Evolutionary conservation across 2,797 vertebrate species (phyloP).

Genomic region (Megaceryle alcyon): DNA sequence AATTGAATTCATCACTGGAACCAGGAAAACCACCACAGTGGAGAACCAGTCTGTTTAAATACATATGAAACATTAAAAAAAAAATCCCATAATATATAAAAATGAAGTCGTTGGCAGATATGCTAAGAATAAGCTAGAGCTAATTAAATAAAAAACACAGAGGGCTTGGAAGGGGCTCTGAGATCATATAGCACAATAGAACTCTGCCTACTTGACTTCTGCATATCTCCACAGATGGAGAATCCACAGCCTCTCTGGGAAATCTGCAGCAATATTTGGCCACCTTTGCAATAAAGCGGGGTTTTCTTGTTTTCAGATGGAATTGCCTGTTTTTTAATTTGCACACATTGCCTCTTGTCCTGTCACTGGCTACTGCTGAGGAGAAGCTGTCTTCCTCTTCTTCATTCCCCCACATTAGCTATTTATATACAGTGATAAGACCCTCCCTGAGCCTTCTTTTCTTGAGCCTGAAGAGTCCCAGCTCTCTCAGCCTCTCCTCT

Average conservation of each 20-base stretch:
- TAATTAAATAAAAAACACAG: no score
- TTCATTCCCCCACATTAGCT: neutral
- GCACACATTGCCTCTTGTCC: neutral
- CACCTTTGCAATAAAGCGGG: neutral
- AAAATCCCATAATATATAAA: neutral
- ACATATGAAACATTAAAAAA: neutral
- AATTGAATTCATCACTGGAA: neutral
- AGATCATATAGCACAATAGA: neutral
- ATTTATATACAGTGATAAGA: neutral
- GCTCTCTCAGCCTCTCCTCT: neutral
- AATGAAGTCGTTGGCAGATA: neutral
- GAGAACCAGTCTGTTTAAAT: constrained; percentile 4
- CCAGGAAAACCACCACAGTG: neutral
- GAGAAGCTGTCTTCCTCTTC: neutral
- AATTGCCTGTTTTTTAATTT: neutral
- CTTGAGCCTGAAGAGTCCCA: neutral
- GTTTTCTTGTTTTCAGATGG: neutral
- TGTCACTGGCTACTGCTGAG: neutral
- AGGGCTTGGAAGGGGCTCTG: neutral
- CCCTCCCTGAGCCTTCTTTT: neutral
- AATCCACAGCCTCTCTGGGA: neutral
- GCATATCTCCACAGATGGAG: neutral
- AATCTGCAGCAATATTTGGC: neutral
- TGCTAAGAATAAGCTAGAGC: neutral
- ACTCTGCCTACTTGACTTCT: neutral